Base-by-base conservation (phyloP, 2,888 invertebrate genomes). In the Spialia ferax region DNA sequence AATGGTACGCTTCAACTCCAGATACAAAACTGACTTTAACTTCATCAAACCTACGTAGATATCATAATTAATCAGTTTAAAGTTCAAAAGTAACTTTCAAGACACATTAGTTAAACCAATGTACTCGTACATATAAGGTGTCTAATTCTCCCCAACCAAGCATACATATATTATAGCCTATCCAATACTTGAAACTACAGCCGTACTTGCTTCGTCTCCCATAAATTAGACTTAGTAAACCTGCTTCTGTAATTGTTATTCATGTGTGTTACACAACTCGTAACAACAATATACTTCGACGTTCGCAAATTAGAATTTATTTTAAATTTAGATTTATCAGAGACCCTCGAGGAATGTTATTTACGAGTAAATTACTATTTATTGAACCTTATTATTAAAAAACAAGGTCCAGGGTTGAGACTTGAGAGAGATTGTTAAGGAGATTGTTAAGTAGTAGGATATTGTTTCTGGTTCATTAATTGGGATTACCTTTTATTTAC, bases 191-290 rank as follows among this genome's bases (percentile, higher is more conserved):
- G 35, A 38, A 63, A 48, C 56, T 29, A 23, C 15, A 38, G 13
- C 35, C 26, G 29, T 59, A 59, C 22, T 57, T 18, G 50, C 48
- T 50, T 50, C 64, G 35, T 64, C 56, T 55, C 48, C 38, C 57
- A 65, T 65, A 59, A 65, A 65, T 65, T 65, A 65, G 35, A 50
- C 57, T 65, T 59, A 60, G 66, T 60, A 54, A 66, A 54, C 32
- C 60, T 61, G 66, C 42, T 66, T 52, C 60, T 66, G 54, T 66
- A 66, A 66, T 66, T 66, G 66, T 66, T 66, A 66, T 66, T 66
- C 66, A 66, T 66, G 66, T 52, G 52, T 61, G 60, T 61, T 66
- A 66, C 66, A 54, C 45, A 60, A 66, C 60, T 66, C 42, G 60
- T 66, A 61, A 61, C 60, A 42, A 66, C 54, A 52, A 60, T 55